Conservation (phyloP, 2,797 vertebrate genomes). For the Lithobates sylvaticus region DNA sequence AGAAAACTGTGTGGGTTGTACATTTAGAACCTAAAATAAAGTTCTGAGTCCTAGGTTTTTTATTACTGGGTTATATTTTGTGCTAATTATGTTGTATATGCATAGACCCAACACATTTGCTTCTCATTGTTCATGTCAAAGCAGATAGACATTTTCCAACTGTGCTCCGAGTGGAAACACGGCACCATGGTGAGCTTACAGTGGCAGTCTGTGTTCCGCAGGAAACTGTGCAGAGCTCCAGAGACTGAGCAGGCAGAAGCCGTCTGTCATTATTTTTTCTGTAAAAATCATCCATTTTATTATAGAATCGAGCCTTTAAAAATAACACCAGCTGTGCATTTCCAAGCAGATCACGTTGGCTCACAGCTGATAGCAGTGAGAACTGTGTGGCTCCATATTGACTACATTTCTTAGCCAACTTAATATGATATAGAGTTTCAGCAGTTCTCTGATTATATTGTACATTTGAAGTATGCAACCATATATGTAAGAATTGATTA, state of each 20-base stretch:
- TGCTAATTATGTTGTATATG: not conserved
- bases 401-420: not conserved
- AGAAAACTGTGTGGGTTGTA: not conserved
- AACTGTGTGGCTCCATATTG: constrained; percentile 13
- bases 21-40: not conserved
- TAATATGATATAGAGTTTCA: constrained; percentile 2
- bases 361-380: constrained; percentile 35
- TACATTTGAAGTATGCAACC: no score
- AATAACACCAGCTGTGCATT: constrained; percentile 60
- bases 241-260: constrained; percentile 52
- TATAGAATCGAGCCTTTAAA: constrained; percentile 49
- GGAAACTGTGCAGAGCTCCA: constrained; percentile 38
- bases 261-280: constrained; percentile 56
- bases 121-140: constrained; percentile 33
- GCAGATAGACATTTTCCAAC: constrained; percentile 28
- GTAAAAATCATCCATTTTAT: constrained; percentile 54
- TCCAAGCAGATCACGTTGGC: constrained; percentile 43
- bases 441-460: not conserved
- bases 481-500: not conserved
- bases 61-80: not conserved
- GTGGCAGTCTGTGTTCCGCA: constrained; percentile 4
- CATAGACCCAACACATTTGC: constrained; percentile 21
- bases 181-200: constrained; percentile 22
- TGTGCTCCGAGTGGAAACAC: constrained; percentile 11
- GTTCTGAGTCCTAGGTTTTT: not conserved